A percentile compares a stretch with the other conserved stretches of the same genome.
Conservation (phyloP, 2,113 vertebrate genomes). For the Dicaeum eximium region DNA sequence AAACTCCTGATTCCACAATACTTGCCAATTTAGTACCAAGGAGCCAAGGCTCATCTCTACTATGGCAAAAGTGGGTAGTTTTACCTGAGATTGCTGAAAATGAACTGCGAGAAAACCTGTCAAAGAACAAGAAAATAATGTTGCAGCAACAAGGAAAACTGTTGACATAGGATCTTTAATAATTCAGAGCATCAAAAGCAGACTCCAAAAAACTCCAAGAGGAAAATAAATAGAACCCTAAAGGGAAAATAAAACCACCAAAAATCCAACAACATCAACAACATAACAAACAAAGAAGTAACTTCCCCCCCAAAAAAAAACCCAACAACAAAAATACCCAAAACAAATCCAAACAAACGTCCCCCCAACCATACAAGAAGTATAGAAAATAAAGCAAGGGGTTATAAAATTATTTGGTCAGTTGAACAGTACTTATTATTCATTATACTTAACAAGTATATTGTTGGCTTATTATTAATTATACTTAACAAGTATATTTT, state of each 20-base stretch:
- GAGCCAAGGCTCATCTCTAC: background rate
- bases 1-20: background rate
- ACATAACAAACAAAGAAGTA: background rate
- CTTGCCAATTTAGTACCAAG: background rate
- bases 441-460: background rate
- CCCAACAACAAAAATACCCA: background rate
- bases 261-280: background rate
- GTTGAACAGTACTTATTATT: background rate
- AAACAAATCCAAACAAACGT: background rate
- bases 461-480: background rate
- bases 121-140: background rate
- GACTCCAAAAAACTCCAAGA: background rate
- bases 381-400: background rate
- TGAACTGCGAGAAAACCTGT: background rate
- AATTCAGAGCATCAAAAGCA: background rate
- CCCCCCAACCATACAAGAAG: accelerated
- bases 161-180: background rate
- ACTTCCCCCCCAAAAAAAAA: accelerated
- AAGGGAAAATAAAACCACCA: background rate
- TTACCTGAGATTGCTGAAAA: background rate
- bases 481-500: background rate
- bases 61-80: background rate
- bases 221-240: background rate
- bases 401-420: background rate
- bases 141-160: background rate